These are phyloP conservation scores for Hippopotamyrus pictus DNA, from an alignment of 2,797 vertebrate species.

Conservation along the genomic window DNA sequence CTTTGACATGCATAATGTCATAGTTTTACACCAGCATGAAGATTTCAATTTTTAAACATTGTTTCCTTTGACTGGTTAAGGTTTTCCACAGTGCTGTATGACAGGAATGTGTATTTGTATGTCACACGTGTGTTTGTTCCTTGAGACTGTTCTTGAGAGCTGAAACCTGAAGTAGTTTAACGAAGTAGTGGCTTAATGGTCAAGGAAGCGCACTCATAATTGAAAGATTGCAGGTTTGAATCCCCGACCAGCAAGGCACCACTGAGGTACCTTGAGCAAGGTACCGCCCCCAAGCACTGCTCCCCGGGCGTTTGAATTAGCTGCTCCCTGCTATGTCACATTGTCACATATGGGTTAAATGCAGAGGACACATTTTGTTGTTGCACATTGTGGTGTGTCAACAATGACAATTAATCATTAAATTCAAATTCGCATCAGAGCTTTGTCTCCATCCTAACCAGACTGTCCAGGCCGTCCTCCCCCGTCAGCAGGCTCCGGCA, in stretches of 20 bases:
- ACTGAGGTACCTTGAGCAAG: too few species aligned
- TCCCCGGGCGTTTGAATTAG: too few species aligned
- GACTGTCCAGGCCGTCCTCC: background rate
- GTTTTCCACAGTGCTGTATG: background rate
- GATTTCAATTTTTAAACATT: background rate
- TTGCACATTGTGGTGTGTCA: too few species aligned
- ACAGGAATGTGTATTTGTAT: background rate
- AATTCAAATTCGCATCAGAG: background rate
- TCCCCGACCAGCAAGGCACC: too few species aligned
- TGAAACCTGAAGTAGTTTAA: background rate
- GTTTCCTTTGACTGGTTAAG: background rate
- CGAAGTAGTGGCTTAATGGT: background rate
- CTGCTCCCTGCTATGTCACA: too few species aligned
- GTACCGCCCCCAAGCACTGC: too few species aligned
- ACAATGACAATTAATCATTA: too few species aligned
- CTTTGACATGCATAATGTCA: background rate
- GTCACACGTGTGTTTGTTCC: background rate
- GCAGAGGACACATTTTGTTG: too few species aligned
- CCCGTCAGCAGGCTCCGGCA: background rate
- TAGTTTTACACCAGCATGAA: background rate
- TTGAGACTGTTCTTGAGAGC: background rate
- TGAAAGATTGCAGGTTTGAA: too few species aligned
- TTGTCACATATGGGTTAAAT: too few species aligned
- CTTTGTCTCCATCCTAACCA: background rate
- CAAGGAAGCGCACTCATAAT: too few species aligned